Conservation (phyloP, 2,888 invertebrate species). For the Agrochola lychnidis region DNA sequence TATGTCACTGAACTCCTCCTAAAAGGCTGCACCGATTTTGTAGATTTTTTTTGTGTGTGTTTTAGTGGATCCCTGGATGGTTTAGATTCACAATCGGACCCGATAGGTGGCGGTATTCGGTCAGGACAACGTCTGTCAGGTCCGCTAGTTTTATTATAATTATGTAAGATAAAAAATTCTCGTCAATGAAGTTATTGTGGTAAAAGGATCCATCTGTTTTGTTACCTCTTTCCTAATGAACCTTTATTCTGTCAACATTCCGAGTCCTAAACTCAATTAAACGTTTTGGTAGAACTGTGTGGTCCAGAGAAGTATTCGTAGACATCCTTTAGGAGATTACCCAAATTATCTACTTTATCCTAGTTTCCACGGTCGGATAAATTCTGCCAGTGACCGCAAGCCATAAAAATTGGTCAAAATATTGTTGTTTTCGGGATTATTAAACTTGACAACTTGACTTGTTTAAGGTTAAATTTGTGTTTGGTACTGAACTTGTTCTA, state of each 20-base stretch:
- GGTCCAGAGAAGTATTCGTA: not conserved
- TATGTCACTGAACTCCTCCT: no score
- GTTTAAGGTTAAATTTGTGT: not conserved
- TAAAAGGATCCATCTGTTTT: not conserved
- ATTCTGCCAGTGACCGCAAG: not conserved
- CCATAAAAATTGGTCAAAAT: not conserved
- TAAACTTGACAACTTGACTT: not conserved
- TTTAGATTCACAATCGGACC: no score
- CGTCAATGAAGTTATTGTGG: not conserved
- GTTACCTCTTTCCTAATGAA: no score
- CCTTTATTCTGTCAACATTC: not conserved
- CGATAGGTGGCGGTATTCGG: no score
- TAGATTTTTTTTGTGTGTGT: no score
- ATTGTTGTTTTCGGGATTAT: not conserved
- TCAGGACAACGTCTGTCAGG: no score
- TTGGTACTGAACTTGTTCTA: not conserved
- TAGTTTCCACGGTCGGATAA: not conserved
- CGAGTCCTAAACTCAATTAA: slow-evolving; percentile 10
- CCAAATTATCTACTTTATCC: not conserved
- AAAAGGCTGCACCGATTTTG: no score
- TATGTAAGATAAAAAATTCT: not conserved
- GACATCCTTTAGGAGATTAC: not conserved
- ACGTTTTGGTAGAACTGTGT: not conserved
- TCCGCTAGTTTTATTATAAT: no score
- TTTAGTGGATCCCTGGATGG: no score